Evolutionary conservation across 30 jellyfish, hydroid and myxozoan species (phyloP).

Genomic region (Haliclystus octoradiatus): DNA sequence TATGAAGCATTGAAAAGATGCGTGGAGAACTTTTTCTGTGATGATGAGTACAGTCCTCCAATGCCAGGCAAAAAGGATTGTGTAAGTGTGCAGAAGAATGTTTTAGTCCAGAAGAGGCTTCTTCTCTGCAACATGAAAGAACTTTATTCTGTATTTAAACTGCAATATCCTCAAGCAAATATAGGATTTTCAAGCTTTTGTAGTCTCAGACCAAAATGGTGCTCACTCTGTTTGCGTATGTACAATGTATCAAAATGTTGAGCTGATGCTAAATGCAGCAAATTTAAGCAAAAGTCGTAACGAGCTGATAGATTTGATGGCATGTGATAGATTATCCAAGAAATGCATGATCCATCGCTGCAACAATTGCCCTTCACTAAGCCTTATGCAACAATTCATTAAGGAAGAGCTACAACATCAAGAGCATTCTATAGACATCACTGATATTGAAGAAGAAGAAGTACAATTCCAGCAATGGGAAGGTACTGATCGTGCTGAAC

Average conservation of each 20-base stretch:
- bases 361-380: conserved; percentile 7
- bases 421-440: too few species aligned
- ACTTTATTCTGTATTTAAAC: conserved; percentile 33
- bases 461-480: conserved; percentile 49
- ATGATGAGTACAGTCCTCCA: conserved; percentile 48
- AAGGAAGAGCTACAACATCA: too few species aligned
- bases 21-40: conserved; percentile 19
- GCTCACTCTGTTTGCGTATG: conserved; percentile 79
- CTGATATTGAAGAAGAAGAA: conserved; percentile 4
- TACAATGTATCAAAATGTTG: conserved; percentile 32
- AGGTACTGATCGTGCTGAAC: conserved; percentile 36
- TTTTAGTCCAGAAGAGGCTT: conserved; percentile 21
- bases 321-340: too few species aligned
- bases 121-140: conserved; percentile 43
- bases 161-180: conserved; percentile 15
- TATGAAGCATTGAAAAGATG: background rate
- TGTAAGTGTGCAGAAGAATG: conserved; percentile 22
- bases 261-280: conserved; percentile 3
- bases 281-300: too few species aligned
- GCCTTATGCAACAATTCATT: too few species aligned
- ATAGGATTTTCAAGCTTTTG: conserved; percentile 51
- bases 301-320: too few species aligned
- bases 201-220: conserved; percentile 57
- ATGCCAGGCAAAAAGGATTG: conserved; percentile 53
- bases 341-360: conserved; percentile 22